These are phyloP conservation scores for Elysia chlorotica DNA, from an alignment of 1,140 invertebrate species.

Conservation along the genomic window DNA sequence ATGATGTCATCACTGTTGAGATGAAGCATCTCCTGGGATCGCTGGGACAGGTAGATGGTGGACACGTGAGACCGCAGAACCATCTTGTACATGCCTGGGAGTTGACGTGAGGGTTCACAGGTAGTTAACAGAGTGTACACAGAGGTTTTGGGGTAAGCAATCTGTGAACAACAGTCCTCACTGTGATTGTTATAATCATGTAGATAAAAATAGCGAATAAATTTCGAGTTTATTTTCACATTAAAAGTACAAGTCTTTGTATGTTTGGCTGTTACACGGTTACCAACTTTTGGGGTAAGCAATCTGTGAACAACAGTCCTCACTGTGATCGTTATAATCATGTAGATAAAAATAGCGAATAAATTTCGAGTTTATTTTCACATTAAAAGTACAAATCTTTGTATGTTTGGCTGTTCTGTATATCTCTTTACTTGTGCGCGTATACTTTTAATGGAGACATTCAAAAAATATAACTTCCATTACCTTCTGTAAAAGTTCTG, in stretches of 20 bases:
- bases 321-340: neutral
- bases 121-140: too few species aligned
- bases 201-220: neutral
- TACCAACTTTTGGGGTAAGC: neutral
- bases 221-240: neutral
- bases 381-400: too few species aligned
- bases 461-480: too few species aligned
- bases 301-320: neutral
- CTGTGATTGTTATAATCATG: neutral
- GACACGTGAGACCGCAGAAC: conserved; percentile 2
- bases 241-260: too few species aligned
- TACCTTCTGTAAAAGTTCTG: too few species aligned
- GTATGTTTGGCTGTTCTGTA: too few species aligned
- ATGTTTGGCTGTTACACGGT: too few species aligned
- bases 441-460: too few species aligned
- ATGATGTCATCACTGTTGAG: neutral
- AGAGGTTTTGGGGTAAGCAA: neutral
- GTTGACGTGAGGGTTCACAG: too few species aligned
- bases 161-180: neutral
- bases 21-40: conserved; percentile 13
- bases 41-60: neutral
- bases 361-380: neutral
- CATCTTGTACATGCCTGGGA: conserved; percentile 21
- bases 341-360: neutral
- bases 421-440: too few species aligned